A percentile compares a stretch with the other conserved stretches of the same genome.
phyloP scores from a whole-genome alignment of 2,113 vertebrate species.

The Opisthocomus hoazin region DNA sequence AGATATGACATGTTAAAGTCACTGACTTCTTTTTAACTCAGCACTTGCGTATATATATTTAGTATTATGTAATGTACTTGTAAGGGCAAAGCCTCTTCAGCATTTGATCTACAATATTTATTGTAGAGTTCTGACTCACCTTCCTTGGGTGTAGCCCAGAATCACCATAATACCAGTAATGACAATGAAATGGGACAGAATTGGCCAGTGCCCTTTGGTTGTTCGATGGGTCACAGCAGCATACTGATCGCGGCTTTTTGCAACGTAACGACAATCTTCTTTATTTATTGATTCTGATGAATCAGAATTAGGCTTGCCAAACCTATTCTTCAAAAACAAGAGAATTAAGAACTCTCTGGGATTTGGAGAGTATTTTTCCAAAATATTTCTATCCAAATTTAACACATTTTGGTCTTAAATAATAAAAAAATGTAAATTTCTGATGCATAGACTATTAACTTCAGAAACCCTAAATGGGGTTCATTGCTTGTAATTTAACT shows the following conservation, averaged over 20 bases:
- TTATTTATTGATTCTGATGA: constrained; percentile 1
- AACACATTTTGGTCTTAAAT: neutral
- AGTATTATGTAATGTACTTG: constrained; percentile 62
- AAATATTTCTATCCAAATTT: neutral
- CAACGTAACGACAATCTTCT: neutral
- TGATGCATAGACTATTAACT: neutral
- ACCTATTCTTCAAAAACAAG: neutral
- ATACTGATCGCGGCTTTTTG: neutral
- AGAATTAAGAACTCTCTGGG: neutral
- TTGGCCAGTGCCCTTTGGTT: neutral
- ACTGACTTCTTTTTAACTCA: constrained; percentile 67
- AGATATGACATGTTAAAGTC: constrained; percentile 54
- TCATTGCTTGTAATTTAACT: neutral
- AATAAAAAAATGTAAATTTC: neutral
- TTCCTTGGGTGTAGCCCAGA: constrained; percentile 39
- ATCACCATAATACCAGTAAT: neutral
- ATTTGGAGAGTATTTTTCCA: neutral
- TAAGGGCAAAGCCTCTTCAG: constrained; percentile 56
- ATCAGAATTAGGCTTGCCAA: neutral
- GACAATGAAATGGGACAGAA: constrained; percentile 17
- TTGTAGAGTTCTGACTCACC: constrained; percentile 44
- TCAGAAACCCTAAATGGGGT: neutral
- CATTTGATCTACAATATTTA: constrained; percentile 6
- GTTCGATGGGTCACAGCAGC: neutral
- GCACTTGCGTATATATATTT: constrained; percentile 30